Base-by-base conservation (phyloP, 2,888 invertebrate genomes). In the Yponomeuta sedellus region DNA sequence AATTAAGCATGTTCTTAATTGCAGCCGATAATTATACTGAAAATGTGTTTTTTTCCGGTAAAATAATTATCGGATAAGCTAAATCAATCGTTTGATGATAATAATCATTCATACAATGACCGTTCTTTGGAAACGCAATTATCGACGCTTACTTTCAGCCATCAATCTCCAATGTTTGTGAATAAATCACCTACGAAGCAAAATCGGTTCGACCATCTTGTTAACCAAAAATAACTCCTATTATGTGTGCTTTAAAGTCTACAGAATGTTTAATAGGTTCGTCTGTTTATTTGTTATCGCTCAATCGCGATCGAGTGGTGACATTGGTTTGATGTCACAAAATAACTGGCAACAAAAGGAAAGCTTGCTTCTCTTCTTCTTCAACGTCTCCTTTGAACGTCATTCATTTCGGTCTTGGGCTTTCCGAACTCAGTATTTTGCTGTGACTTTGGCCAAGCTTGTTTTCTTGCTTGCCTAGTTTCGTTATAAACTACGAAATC, bases 231-330 rank as follows among this genome's bases (percentile, higher is more conserved):
- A 52, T 52, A 2, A 16, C 44, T 52, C 5, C 5, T 52, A 52
- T 12, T 52, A 3, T 16, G 16, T 16, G 16, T 16, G 16, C 44
- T 12, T 52, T 52, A 52, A 52, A 52, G 44, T 52, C 12, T 52
- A 52, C 4, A 52, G 0, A 16, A 52, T 1, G 3, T 44, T 16
- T 44, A 44, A 44, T 44, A 16, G 5, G 44, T 1, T 44, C 16
- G 44, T 44, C 44, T 16, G 44, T 44, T 44, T 44, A 44, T 44
- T 11, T 44, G 20, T 58, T 59, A 59, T 59, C 59, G 59, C 25
- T 59, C 59, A 6, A 59, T 22, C 20, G 22, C 59, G 12, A 59
- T 59, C 59, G 59, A 59, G 20, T 59, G 22, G 11, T 20, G 59
- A 59, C 59, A 59, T 59, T 25, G 59, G 25, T 59, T 52, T 52